Evolutionary conservation across 1,140 invertebrate genomes (phyloP).

Genomic region (Notospermus geniculatus): DNA sequence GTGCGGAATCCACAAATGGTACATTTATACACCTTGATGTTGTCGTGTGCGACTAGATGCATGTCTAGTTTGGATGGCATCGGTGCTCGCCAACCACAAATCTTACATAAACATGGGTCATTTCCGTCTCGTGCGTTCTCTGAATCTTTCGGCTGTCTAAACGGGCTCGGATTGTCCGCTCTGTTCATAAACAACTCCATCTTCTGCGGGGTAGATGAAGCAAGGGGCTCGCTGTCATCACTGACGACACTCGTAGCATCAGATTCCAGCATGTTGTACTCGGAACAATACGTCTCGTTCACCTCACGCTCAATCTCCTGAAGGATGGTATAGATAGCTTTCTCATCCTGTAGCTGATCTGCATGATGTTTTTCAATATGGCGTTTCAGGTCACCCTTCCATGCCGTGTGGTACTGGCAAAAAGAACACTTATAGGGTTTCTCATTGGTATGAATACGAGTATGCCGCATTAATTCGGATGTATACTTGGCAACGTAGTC

Average conservation of each 20-base stretch:
- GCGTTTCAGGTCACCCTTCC: slow-evolving; percentile 57
- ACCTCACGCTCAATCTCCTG: too few species aligned
- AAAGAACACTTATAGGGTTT: slow-evolving; percentile 50
- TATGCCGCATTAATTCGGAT: slow-evolving; percentile 46
- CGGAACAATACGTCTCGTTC: too few species aligned
- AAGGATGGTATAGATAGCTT: neutral
- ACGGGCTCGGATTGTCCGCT: too few species aligned
- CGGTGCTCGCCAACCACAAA: slow-evolving; percentile 43
- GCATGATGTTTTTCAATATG: slow-evolving; percentile 56
- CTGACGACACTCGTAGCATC: slow-evolving; percentile 8
- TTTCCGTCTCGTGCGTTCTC: slow-evolving; percentile 8
- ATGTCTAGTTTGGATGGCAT: slow-evolving; percentile 45
- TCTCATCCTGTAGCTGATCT: slow-evolving; percentile 7
- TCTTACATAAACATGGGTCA: slow-evolving; percentile 31
- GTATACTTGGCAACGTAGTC: slow-evolving; percentile 31
- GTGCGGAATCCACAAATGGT: slow-evolving; percentile 47
- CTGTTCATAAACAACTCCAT: slow-evolving; percentile 11
- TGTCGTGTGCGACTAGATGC: slow-evolving; percentile 48
- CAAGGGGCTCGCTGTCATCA: slow-evolving; percentile 9
- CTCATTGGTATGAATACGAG: slow-evolving; percentile 53
- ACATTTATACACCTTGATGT: slow-evolving; percentile 52
- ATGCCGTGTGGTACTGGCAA: slow-evolving; percentile 51
- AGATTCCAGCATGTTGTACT: neutral
- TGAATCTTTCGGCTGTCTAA: slow-evolving; percentile 11
- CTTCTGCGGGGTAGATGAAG: slow-evolving; percentile 10